These are phyloP conservation scores for Archegozetes longisetosus DNA, from an alignment of 1,140 invertebrate genomes.

Conservation along the genomic window DNA sequence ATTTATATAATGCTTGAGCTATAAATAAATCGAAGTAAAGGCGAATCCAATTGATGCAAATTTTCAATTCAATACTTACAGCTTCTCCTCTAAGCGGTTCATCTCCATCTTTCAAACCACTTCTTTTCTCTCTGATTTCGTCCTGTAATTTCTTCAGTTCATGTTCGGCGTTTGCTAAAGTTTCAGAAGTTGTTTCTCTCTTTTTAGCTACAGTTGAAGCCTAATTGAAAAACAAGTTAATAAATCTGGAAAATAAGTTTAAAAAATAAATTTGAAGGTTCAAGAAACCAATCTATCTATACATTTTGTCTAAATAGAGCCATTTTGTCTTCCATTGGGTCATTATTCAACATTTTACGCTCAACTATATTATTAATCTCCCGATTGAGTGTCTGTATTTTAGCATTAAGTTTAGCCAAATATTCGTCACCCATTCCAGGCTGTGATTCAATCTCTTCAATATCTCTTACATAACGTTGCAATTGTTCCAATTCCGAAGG, in stretches of 20 bases:
- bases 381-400: constrained; percentile 42
- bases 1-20: constrained; percentile 61
- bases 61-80: constrained; percentile 24
- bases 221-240: background rate
- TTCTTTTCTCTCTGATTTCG: background rate
- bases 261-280: background rate
- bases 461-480: constrained; percentile 47
- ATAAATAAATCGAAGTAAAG: constrained; percentile 16
- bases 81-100: constrained; percentile 57
- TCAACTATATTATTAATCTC: constrained; percentile 43
- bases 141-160: background rate
- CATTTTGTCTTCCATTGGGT: constrained; percentile 50
- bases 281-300: too few species aligned
- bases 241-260: background rate
- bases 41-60: background rate
- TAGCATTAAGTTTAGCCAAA: constrained; percentile 41
- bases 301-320: constrained; percentile 63
- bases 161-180: background rate
- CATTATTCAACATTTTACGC: constrained; percentile 32
- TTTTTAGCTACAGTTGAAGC: background rate
- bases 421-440: constrained; percentile 42
- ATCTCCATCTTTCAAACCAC: constrained; percentile 30
- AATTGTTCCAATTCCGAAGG: constrained; percentile 47
- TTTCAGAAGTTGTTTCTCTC: constrained; percentile 4
- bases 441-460: constrained; percentile 46